These are phyloP conservation scores for Erynnis tages DNA, from an alignment of 2,888 invertebrate genomes.

Conservation along the genomic window DNA sequence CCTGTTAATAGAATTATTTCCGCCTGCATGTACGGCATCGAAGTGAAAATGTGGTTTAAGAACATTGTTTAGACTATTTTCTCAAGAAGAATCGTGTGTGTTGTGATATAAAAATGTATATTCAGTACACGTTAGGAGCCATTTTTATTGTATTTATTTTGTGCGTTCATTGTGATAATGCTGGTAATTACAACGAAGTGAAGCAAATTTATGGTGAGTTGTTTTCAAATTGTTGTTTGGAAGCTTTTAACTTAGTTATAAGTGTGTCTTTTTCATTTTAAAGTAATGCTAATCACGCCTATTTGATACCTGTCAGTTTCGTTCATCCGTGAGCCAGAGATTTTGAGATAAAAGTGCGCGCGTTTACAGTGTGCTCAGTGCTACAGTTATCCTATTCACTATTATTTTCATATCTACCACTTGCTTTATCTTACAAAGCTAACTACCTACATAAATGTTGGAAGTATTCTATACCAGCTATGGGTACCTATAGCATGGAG, in stretches of 20 bases:
- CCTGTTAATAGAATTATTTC: slow-evolving; percentile 59
- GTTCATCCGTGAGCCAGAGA: slow-evolving; percentile 25
- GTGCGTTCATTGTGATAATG: slow-evolving; percentile 80
- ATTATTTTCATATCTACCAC: background rate
- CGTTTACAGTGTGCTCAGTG: background rate
- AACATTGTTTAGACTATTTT: slow-evolving; percentile 61
- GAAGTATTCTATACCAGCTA: too few relatives aligned
- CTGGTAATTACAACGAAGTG: slow-evolving; percentile 75
- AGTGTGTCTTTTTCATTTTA: background rate
- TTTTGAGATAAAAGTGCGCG: slow-evolving; percentile 9
- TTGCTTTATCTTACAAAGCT: too few relatives aligned
- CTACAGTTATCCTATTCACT: background rate
- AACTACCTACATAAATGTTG: too few relatives aligned
- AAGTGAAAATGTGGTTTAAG: slow-evolving; percentile 73
- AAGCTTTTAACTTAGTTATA: background rate
- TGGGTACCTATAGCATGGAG: too few relatives aligned
- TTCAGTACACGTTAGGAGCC: slow-evolving; percentile 76
- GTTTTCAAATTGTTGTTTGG: slow-evolving; percentile 16
- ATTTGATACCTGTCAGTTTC: slow-evolving; percentile 30
- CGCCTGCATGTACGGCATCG: slow-evolving; percentile 51
- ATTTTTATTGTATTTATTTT: slow-evolving; percentile 81
- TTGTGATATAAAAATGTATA: slow-evolving; percentile 70
- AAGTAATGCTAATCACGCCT: slow-evolving; percentile 24
- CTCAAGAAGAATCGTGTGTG: slow-evolving; percentile 61
- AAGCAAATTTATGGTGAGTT: slow-evolving; percentile 74